Base-by-base conservation (phyloP, 2,113 vertebrate genomes). In the Nesospiza acunhae region DNA sequence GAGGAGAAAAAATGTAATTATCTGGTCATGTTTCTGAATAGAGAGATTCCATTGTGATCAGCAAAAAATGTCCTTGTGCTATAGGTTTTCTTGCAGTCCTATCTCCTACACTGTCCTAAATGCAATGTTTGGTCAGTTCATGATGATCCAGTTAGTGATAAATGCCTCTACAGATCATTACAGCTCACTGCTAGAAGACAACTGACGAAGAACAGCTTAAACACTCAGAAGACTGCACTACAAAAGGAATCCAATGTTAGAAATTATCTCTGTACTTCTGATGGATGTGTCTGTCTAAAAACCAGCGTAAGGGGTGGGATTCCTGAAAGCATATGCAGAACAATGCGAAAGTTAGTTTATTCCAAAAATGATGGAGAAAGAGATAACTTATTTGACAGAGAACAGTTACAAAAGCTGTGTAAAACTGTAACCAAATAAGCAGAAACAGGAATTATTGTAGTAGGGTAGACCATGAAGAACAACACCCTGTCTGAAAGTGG, bases 121-220 rank as follows among this genome's bases (percentile, higher is more conserved):
- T 33, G 18, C 21, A 49, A 69, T 55, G 30, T 77, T 76, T 84
- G 35, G 47, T 58, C 49, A 15, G 89, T 69, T 80, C 75, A 90
- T 27, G 62, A 86, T 4, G 37, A 62, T 41, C 14, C 53, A 59
- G 75, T 62, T 23, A 91, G 88, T 59, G 41, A 14, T 11, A 72
- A 3, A 11, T 56, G 46, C 41, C 74, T 89, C 83, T 96, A 86
- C 79, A 78, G 66, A 80, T 85, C 52, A 56, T 84, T 82, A 82
- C 67, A 95, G 79, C 62, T n/a, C 3, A 52, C 22, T 20, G 4
- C 44, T 2, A 3, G 26, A 67, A 88, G 67, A 33, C 27, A 80
- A 73, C 44, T 28, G 81, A 88, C 64, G 72, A 94, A 97, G 76
- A 97, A 93, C 66, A 89, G 55, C 77, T 82, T 15, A 67, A 86